Conservation (phyloP, 2,113 vertebrate species). For the Microtus ochrogaster region DNA sequence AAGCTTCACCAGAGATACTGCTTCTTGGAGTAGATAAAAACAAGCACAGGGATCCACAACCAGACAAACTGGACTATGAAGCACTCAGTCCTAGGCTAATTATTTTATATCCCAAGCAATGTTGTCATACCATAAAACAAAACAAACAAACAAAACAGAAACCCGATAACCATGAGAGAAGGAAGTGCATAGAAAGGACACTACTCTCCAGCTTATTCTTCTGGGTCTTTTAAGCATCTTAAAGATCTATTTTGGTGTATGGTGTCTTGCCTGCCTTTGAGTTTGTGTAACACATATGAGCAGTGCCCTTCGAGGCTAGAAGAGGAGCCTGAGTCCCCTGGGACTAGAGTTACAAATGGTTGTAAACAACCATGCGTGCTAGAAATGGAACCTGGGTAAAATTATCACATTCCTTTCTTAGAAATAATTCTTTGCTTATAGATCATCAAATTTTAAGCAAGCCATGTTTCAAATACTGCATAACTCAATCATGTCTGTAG, state of each 20-base stretch:
- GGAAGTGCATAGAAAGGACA: background rate
- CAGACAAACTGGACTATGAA: background rate
- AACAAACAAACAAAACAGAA: background rate
- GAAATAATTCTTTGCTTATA: background rate
- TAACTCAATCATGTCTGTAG: background rate
- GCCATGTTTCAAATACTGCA: background rate
- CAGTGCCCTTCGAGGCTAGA: background rate
- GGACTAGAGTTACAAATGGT: background rate
- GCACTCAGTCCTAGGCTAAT: background rate
- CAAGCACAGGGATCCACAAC: background rate
- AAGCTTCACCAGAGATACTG: background rate
- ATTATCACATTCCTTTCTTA: background rate
- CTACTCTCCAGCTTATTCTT: background rate
- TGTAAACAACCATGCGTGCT: background rate
- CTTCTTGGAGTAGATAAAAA: background rate
- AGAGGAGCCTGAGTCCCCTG: background rate
- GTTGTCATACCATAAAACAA: background rate
- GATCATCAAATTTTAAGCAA: background rate
- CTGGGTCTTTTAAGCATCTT: background rate
- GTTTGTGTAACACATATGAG: background rate
- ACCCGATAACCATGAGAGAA: background rate
- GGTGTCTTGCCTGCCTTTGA: background rate
- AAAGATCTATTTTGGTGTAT: too few relatives aligned
- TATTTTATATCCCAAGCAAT: background rate
- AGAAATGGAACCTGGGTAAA: background rate